Evolutionary conservation across 2,888 invertebrate species (phyloP).

Genomic region (Globia sparganii): DNA sequence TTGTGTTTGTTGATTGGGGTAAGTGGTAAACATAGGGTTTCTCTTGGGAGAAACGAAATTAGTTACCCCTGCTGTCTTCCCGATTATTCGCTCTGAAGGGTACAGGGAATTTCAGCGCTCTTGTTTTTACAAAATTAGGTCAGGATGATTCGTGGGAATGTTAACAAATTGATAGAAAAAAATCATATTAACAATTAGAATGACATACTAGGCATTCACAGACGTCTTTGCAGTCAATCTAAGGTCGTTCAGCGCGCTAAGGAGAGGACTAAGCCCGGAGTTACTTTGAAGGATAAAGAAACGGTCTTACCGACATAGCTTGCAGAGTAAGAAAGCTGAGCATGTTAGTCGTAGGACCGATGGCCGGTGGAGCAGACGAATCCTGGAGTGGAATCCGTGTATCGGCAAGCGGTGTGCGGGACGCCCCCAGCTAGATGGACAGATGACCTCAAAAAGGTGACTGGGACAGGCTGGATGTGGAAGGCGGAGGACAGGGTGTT

Average conservation of each 20-base stretch:
- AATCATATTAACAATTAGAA: background rate
- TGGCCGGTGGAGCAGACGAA: no score
- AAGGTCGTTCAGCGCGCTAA: background rate
- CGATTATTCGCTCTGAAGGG: slow-evolving; percentile 4
- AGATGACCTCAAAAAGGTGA: no score
- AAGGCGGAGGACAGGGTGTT: background rate
- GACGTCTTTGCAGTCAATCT: background rate
- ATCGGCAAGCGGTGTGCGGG: no score
- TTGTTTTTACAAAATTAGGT: background rate
- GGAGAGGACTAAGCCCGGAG: no score
- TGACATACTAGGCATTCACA: background rate
- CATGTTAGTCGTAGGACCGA: background rate
- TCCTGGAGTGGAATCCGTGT: no score
- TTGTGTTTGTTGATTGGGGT: slow-evolving; percentile 35
- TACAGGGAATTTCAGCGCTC: background rate
- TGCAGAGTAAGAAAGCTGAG: background rate
- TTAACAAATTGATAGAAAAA: background rate
- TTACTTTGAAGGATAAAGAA: background rate
- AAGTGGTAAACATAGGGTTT: slow-evolving; percentile 25
- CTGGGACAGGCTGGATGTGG: background rate
- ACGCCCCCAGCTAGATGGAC: no score
- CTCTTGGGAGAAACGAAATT: slow-evolving; percentile 48
- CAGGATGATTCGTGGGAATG: background rate
- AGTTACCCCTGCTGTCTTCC: slow-evolving; percentile 21
- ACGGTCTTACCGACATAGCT: background rate